These are phyloP conservation scores for Diuraphis noxia DNA, from an alignment of 1,140 invertebrate species.

Conservation along the genomic window DNA sequence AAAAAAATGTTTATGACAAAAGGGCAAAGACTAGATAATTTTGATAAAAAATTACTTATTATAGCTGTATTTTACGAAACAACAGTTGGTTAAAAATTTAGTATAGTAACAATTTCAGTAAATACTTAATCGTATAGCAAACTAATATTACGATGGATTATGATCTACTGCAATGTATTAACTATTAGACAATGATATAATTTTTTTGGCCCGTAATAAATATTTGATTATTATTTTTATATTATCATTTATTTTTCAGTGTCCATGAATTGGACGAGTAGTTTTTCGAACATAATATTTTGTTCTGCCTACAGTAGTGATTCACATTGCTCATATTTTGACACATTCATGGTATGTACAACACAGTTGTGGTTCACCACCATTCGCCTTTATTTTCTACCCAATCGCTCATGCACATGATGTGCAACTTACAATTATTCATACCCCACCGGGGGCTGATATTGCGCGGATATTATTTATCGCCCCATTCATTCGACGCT, in stretches of 20 bases:
- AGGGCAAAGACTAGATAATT: not conserved
- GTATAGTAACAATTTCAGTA: not conserved
- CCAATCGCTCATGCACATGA: not conserved
- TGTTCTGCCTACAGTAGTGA: not conserved
- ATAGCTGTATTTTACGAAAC: not conserved
- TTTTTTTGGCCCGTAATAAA: not conserved
- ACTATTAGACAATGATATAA: not conserved
- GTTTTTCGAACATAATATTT: slow-evolving; percentile 18
- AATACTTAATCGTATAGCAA: not conserved
- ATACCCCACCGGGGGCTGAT: slow-evolving; percentile 1
- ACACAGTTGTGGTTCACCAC: not conserved
- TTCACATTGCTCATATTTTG: slow-evolving; percentile 31
- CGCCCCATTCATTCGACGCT: not conserved
- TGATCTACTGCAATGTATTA: not conserved
- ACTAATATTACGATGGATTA: not conserved
- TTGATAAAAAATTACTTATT: not conserved
- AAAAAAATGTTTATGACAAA: not conserved
- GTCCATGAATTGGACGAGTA: not conserved
- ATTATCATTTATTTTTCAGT: not conserved
- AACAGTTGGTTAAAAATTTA: not conserved
- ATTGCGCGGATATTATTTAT: slow-evolving; percentile 47
- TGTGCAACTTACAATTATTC: slow-evolving; percentile 31
- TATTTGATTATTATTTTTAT: not conserved
- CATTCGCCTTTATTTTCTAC: not conserved
- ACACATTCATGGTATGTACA: not conserved